Conservation (phyloP, 2,113 vertebrate genomes). For the Kryptolebias marmoratus region DNA sequence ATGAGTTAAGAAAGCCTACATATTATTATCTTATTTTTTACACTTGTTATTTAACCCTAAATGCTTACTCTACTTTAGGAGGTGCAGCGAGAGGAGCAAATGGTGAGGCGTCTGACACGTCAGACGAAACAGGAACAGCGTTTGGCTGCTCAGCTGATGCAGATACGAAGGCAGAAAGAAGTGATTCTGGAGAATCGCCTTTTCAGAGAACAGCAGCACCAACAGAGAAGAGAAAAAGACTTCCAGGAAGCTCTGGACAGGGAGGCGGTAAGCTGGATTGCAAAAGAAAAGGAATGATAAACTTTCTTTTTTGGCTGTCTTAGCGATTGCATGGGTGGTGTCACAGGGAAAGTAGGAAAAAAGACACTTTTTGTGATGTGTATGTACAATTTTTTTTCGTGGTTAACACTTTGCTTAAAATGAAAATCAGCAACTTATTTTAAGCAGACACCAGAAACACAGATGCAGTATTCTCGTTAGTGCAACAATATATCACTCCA, state of each 20-base stretch:
- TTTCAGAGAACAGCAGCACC: conserved; percentile 89
- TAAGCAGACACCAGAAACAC: no score
- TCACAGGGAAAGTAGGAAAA: neutral
- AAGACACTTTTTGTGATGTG: no score
- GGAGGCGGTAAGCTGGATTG: conserved; percentile 84
- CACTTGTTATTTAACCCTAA: neutral
- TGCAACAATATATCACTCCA: no score
- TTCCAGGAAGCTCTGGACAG: conserved; percentile 88
- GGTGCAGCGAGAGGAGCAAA: conserved; percentile 84
- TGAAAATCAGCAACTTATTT: no score
- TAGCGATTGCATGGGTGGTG: conserved; percentile 10
- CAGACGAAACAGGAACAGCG: conserved; percentile 90
- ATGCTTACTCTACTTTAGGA: conserved; percentile 76
- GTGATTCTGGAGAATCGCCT: conserved; percentile 88
- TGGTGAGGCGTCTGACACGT: conserved; percentile 87
- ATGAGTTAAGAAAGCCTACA: neutral
- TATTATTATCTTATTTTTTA: neutral
- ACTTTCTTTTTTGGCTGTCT: neutral
- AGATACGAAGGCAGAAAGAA: conserved; percentile 88
- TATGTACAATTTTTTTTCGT: no score
- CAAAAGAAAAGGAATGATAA: neutral
- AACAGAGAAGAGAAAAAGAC: conserved; percentile 86
- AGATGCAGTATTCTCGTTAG: no score
- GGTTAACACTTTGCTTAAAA: no score
- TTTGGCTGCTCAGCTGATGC: conserved; percentile 89